These are phyloP conservation scores for Marmota monax DNA, from an alignment of 2,113 vertebrate species.

Conservation along the genomic window DNA sequence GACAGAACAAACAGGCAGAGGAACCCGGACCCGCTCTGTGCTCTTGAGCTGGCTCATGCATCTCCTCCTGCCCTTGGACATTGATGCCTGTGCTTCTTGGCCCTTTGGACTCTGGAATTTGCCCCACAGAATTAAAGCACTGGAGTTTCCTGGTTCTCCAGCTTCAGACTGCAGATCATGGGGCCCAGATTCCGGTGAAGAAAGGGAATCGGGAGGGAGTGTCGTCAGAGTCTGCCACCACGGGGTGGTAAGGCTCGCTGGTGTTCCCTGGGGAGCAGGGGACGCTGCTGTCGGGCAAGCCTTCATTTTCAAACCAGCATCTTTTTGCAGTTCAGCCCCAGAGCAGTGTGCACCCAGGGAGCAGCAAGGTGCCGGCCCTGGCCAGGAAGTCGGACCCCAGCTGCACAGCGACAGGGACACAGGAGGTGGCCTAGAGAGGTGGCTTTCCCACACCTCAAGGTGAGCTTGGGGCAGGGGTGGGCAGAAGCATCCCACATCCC, in stretches of 20 bases:
- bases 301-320: rapidly evolving
- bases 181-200: background rate
- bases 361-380: rapidly evolving
- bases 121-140: background rate
- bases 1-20: too few relatives aligned
- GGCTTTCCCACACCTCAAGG: rapidly evolving
- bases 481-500: background rate
- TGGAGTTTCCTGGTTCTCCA: too few relatives aligned
- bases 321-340: rapidly evolving
- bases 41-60: too few relatives aligned
- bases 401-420: rapidly evolving
- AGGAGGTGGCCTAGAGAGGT: background rate
- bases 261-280: too few relatives aligned
- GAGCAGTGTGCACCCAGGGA: rapidly evolving
- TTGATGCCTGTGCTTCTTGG: background rate
- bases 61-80: background rate
- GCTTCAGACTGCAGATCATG: background rate
- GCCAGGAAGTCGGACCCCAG: rapidly evolving
- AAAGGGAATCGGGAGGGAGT: rapidly evolving
- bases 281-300: background rate
- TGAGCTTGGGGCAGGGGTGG: rapidly evolving
- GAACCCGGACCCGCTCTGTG: too few relatives aligned
- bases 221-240: rapidly evolving
- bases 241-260: rapidly evolving
- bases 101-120: background rate